Percentiles rank a stretch among this genome's conserved stretches.
These are phyloP conservation scores for Mirounga angustirostris DNA, from an alignment of 2,113 vertebrate genomes.

Conservation along the genomic window DNA sequence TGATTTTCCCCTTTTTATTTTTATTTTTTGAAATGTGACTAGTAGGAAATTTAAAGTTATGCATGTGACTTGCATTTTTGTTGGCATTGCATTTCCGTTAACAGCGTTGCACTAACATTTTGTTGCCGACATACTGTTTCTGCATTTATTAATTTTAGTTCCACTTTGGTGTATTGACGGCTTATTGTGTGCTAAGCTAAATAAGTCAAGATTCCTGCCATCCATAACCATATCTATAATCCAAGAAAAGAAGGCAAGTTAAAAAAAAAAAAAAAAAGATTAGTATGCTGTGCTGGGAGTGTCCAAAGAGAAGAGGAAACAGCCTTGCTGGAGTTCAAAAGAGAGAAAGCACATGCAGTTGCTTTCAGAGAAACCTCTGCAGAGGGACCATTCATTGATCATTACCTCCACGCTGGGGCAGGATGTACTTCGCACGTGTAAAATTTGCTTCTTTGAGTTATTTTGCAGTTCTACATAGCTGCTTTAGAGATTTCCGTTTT, in stretches of 20 bases:
- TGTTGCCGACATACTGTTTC: neutral
- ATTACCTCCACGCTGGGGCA: neutral
- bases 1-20: neutral
- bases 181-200: neutral
- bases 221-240: neutral
- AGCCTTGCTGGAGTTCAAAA: neutral
- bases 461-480: neutral
- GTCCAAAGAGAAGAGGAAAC: neutral
- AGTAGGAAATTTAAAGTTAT: slow-evolving; percentile 16
- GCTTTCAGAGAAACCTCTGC: neutral
- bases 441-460: neutral
- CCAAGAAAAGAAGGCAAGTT: neutral
- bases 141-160: neutral
- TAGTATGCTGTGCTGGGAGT: neutral
- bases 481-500: neutral
- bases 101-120: neutral
- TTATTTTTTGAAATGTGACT: neutral
- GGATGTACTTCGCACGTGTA: neutral
- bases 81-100: neutral
- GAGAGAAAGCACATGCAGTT: neutral
- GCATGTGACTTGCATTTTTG: neutral
- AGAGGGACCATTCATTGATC: neutral
- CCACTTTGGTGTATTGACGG: neutral
- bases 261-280: neutral
- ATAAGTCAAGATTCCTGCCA: neutral